Evolutionary conservation across 2,888 invertebrate genomes (phyloP), one percentile per base, ranked within the genome.

Genomic region (Saturnia japonica): DNA sequence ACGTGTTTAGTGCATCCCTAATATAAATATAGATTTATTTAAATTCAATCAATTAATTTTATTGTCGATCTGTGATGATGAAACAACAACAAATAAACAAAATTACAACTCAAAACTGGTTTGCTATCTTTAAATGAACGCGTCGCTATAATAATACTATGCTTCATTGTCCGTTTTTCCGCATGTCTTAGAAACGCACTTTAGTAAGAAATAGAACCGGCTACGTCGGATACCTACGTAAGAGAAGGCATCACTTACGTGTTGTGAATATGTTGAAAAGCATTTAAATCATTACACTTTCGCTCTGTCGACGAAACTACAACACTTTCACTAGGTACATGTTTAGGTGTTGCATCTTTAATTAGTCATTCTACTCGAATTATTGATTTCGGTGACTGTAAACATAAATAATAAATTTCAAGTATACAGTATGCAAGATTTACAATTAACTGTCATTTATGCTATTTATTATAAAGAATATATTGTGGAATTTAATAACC

Each of bases 281-380:
- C 19, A 60, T 28, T 60, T 60, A 60, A 64, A 40, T n/a, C 40
- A 64, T 64, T 9, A 11, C 40, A 64, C 64, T 64, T 64, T 64
- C 64, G 19, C 64, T 40, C 19, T 64, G 40, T 40, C 64, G 64
- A 64, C 40, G 34, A 64, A 64, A 64, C n/a, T 64, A n/a, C 64
- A 19, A 6, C 40, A 64, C 64, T 64, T 64, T 64, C 64, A 40
- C 64, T 62, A n/a, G n/a, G 6, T 1, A 64, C 16, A 40, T 64
- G 64, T 64, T 64, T 64, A 40, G 9, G n/a, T 64, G 64, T 64
- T 64, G 64, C 64, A 64, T 9, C 22, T 40, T 40, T 40, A 60
- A 12, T 60, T 60, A 28, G 12, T 60, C 4, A 14, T 11, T 4
- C 25, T 60, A 28, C 14, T 60, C 14, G 25, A 60, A 60, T n/a